Conservation (phyloP, 2,797 vertebrate species). For the Phaenicophaeus curvirostris region DNA sequence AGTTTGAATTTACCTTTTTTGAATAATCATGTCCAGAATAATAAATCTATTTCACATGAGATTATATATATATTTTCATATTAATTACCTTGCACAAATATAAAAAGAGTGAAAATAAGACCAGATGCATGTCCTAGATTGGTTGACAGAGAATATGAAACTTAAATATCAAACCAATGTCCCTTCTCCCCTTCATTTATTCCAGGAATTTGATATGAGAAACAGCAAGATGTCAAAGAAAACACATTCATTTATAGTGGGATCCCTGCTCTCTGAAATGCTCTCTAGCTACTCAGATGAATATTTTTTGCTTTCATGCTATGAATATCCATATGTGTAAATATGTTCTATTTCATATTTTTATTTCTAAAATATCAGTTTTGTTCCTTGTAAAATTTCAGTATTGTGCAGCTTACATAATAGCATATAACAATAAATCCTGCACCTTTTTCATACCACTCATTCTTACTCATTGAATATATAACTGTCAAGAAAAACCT, state of each 20-base stretch:
- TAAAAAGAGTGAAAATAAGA: background rate
- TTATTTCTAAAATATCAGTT: constrained; percentile 48
- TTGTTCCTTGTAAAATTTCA: constrained; percentile 21
- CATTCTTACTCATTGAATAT: constrained; percentile 52
- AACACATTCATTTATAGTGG: background rate
- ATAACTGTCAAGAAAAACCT: constrained; percentile 57
- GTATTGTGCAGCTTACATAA: constrained; percentile 42
- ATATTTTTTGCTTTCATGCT: background rate
- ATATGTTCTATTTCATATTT: background rate
- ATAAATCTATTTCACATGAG: background rate
- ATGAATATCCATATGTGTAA: background rate
- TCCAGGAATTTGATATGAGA: background rate
- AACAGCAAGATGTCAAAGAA: background rate
- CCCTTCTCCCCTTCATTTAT: background rate
- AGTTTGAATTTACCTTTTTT: background rate
- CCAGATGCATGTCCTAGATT: background rate
- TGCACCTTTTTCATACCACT: constrained; percentile 32
- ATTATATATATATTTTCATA: background rate
- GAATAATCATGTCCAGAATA: background rate
- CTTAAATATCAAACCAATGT: background rate
- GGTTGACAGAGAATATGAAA: background rate
- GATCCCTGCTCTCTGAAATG: background rate
- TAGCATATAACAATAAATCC: constrained; percentile 37
- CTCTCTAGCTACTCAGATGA: background rate
- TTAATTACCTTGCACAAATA: background rate